phyloP scores from a whole-genome alignment of 2,797 vertebrate genomes.

The Rhabdophis nuchalis region DNA sequence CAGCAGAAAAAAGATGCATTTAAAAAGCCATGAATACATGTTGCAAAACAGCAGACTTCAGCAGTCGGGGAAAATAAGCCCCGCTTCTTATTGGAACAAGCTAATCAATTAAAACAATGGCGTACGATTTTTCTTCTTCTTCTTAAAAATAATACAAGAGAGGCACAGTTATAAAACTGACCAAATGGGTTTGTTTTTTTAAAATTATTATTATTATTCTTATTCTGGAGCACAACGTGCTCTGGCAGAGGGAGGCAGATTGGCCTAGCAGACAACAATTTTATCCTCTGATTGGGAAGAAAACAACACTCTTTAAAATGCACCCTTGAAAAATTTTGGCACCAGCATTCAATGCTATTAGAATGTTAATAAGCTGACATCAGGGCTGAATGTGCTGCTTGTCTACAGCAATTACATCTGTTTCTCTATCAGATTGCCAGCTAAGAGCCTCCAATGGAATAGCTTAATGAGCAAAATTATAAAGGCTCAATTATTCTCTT shows the following conservation, averaged over 20 bases:
- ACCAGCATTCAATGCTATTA: background rate
- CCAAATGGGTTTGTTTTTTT: too few species aligned
- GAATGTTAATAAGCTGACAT: background rate
- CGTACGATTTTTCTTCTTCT: background rate
- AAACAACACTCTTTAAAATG: background rate
- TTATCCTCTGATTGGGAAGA: background rate
- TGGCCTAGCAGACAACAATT: background rate
- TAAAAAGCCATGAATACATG: background rate
- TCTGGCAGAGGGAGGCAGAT: background rate
- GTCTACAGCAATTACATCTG: background rate
- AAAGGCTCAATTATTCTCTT: background rate
- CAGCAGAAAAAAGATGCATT: background rate
- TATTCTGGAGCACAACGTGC: background rate
- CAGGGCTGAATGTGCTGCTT: background rate
- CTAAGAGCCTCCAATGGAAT: conserved; percentile 35
- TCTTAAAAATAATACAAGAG: background rate
- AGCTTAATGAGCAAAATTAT: conserved; percentile 22
- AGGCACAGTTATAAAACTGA: background rate
- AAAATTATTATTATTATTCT: too few species aligned
- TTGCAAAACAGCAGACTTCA: background rate
- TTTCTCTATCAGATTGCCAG: conserved; percentile 36
- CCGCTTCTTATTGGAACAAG: background rate
- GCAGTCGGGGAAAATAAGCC: background rate
- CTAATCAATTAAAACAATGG: background rate
- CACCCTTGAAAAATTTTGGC: background rate